A percentile compares a stretch with the other conserved stretches of the same genome.
Conservation (phyloP, 2,888 invertebrate species). For the Trichopria drosophilae region DNA sequence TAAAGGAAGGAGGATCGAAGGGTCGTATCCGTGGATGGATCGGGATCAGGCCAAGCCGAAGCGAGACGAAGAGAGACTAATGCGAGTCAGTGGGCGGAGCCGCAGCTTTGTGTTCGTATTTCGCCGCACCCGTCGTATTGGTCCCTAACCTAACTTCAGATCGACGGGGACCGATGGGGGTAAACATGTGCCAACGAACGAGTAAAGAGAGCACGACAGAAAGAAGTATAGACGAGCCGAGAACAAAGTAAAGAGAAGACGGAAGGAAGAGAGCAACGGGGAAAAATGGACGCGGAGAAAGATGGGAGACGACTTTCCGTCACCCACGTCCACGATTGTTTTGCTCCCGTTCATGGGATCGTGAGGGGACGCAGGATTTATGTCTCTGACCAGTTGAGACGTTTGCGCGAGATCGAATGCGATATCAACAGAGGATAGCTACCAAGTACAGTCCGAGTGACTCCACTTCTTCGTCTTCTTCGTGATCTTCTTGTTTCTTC, state of each 20-base stretch:
- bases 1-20: conserved; percentile 26
- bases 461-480: conserved; percentile 21
- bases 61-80: conserved; percentile 37
- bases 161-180: too few relatives aligned
- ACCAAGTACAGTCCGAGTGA: conserved; percentile 39
- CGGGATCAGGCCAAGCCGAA: conserved; percentile 30
- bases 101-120: conserved; percentile 47
- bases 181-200: too few relatives aligned
- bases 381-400: conserved; percentile 55
- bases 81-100: conserved; percentile 51
- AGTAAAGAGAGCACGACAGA: background rate
- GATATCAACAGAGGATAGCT: conserved; percentile 43
- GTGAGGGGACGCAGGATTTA: conserved; percentile 50
- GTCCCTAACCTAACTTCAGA: conserved; percentile 37
- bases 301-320: conserved; percentile 43
- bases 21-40: conserved; percentile 36
- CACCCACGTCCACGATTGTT: conserved; percentile 53
- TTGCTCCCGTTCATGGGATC: conserved; percentile 40
- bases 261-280: conserved; percentile 5
- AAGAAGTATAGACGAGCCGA: conserved; percentile 17
- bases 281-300: conserved; percentile 3
- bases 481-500: conserved; percentile 13
- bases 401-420: conserved; percentile 54
- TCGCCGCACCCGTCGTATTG: conserved; percentile 52
- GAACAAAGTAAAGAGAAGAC: conserved; percentile 19